Evolutionary conservation across 2,888 invertebrate genomes (phyloP).

Genomic region (Noctua pronuba): DNA sequence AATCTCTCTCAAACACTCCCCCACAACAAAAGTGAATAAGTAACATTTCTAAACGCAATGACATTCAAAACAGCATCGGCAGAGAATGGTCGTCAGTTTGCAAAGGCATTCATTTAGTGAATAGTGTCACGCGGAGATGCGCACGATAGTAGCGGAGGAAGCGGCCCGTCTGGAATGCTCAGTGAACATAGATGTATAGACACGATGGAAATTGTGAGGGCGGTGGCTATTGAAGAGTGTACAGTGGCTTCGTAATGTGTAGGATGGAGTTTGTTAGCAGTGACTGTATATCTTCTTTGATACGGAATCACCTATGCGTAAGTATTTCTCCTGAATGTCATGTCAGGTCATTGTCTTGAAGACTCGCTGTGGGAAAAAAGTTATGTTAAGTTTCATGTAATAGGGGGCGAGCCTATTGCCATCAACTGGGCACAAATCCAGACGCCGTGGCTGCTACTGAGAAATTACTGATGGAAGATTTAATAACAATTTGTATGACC

Average conservation of each 20-base stretch:
- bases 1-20: background rate
- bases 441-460: too few species aligned
- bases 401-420: too few species aligned
- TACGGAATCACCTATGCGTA: too few species aligned
- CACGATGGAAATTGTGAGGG: slow-evolving; percentile 4
- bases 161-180: slow-evolving; percentile 40
- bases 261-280: background rate
- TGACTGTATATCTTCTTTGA: too few species aligned
- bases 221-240: background rate
- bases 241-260: background rate
- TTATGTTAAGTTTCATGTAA: too few species aligned
- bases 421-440: too few species aligned
- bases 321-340: too few species aligned
- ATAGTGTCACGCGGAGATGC: slow-evolving; percentile 58
- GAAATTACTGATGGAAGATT: too few species aligned
- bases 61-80: slow-evolving; percentile 45
- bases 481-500: too few species aligned
- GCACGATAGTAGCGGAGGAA: slow-evolving; percentile 54
- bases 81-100: slow-evolving; percentile 44
- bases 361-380: too few species aligned
- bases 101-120: slow-evolving; percentile 61
- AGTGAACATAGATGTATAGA: slow-evolving; percentile 21
- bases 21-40: slow-evolving; percentile 40
- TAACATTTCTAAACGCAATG: slow-evolving; percentile 54
- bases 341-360: too few species aligned